Evolutionary conservation across 1,140 invertebrate genomes (phyloP).

Genomic region (Leptestheria dahalacensis): DNA sequence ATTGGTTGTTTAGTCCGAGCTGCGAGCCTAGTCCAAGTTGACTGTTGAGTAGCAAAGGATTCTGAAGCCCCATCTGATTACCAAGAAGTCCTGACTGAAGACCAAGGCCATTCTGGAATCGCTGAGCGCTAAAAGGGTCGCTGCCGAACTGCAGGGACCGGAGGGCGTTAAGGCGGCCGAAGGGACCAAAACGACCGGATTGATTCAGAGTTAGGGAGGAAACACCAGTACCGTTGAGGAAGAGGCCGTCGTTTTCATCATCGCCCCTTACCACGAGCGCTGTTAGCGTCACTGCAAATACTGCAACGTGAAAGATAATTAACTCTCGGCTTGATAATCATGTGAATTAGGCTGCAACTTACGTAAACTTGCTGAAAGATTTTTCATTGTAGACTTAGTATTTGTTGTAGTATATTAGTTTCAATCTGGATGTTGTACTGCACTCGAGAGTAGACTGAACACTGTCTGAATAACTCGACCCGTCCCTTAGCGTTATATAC

Average conservation of each 20-base stretch:
- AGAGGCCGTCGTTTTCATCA: background rate
- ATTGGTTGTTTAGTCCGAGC: background rate
- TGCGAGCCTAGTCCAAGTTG: background rate
- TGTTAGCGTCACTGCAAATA: background rate
- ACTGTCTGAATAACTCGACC: no score
- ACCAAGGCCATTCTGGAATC: background rate
- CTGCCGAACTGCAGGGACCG: background rate
- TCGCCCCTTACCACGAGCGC: background rate
- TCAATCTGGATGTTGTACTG: no score
- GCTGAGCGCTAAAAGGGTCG: background rate
- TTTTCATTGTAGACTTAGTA: no score
- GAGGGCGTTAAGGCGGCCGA: background rate
- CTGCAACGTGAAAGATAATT: background rate
- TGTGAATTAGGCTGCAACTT: background rate
- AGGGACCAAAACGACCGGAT: background rate
- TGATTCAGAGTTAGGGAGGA: background rate
- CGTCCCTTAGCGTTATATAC: no score
- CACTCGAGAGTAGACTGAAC: no score
- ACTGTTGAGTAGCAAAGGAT: background rate
- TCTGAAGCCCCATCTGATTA: conserved; percentile 2
- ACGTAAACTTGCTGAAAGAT: background rate
- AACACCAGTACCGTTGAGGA: background rate
- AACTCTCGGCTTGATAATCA: background rate
- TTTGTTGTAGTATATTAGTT: no score
- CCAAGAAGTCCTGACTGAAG: background rate